These are phyloP conservation scores for Sciaenops ocellatus DNA, from an alignment of 2,797 vertebrate genomes.

Conservation along the genomic window DNA sequence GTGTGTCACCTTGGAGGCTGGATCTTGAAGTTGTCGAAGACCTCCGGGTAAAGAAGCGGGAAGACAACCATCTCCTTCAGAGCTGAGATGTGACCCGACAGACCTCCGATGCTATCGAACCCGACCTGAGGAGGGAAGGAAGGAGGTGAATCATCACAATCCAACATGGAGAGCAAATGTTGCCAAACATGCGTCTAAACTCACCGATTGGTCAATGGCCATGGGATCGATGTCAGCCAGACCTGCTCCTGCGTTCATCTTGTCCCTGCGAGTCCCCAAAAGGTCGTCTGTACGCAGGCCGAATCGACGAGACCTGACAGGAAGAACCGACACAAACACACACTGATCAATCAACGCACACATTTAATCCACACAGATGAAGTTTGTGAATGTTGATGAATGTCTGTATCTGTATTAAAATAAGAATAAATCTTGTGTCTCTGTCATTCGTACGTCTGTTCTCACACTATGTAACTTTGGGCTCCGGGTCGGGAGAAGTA, in stretches of 20 bases:
- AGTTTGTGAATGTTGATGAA: not conserved
- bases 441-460: too few relatives aligned
- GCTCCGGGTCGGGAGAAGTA: too few relatives aligned
- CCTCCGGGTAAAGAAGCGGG: conserved; percentile 93
- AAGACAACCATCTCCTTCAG: conserved; percentile 95
- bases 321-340: not conserved
- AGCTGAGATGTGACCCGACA: conserved; percentile 90
- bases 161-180: not conserved
- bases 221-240: conserved; percentile 92
- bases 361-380: not conserved
- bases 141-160: not conserved
- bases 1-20: conserved; percentile 90
- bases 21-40: conserved; percentile 94
- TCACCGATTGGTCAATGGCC: conserved; percentile 89
- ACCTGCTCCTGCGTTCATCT: conserved; percentile 87
- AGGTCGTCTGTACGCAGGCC: conserved; percentile 86
- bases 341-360: too few relatives aligned
- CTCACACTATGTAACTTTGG: too few relatives aligned
- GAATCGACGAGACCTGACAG: conserved; percentile 86
- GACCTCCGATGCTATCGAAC: conserved; percentile 90
- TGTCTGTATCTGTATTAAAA: too few relatives aligned
- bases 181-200: not conserved
- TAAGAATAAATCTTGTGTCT: too few relatives aligned
- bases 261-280: conserved; percentile 86
- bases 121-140: conserved; percentile 80